A percentile compares a stretch with the other conserved stretches of the same genome.
phyloP scores from a whole-genome alignment of 2,797 vertebrate genomes.

The Clarias platycephalus region DNA sequence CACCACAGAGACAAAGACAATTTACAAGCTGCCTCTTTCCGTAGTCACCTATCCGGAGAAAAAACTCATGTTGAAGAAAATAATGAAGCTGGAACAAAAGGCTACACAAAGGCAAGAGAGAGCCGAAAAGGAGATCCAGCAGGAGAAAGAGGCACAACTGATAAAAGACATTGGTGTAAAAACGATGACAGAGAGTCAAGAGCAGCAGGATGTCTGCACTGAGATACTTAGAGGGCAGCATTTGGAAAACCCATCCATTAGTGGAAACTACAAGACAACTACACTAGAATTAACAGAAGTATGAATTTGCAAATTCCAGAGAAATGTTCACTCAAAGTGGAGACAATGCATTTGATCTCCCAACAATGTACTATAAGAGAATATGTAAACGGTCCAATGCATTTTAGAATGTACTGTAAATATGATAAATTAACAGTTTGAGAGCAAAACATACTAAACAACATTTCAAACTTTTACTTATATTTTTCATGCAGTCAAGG shows the following conservation, averaged over 20 bases:
- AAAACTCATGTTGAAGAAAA: constrained; percentile 74
- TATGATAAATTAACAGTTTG: not conserved
- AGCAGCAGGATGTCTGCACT: not conserved
- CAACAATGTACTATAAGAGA: not conserved
- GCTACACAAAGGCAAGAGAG: too few relatives aligned
- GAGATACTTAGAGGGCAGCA: not conserved
- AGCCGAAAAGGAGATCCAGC: not conserved
- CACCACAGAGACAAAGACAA: constrained; percentile 76
- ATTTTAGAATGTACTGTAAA: not conserved
- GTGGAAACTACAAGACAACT: not conserved
- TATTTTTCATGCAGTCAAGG: too few relatives aligned
- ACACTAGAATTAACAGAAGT: not conserved
- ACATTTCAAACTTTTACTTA: too few relatives aligned
- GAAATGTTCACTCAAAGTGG: not conserved
- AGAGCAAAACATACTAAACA: too few relatives aligned
- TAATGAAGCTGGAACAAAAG: too few relatives aligned
- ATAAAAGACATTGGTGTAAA: not conserved
- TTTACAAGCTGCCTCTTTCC: constrained; percentile 86
- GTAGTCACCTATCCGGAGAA: constrained; percentile 91
- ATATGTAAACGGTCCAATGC: not conserved
- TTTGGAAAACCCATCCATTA: not conserved
- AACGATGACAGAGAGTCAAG: not conserved
- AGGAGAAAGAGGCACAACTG: not conserved
- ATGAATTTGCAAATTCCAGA: not conserved
- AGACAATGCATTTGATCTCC: not conserved